These are phyloP conservation scores for Physella acuta DNA, from an alignment of 1,140 invertebrate genomes.

Conservation along the genomic window DNA sequence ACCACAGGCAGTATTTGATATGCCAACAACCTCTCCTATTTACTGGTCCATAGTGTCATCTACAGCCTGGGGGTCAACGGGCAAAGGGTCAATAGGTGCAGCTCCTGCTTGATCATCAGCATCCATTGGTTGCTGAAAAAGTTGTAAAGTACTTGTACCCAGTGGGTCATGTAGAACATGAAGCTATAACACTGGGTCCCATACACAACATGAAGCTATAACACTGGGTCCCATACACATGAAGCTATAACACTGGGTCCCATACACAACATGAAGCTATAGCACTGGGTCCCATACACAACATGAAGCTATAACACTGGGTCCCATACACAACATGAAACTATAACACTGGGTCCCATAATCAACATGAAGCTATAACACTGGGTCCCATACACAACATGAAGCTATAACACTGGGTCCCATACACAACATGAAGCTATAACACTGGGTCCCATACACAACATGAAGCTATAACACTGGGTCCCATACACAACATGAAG, in stretches of 20 bases:
- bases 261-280: not conserved
- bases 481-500: not conserved
- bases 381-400: not conserved
- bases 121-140: constrained; percentile 11
- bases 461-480: not conserved
- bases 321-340: not conserved
- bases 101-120: constrained; percentile 8
- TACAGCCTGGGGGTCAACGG: constrained; percentile 7
- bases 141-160: not conserved
- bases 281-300: not conserved
- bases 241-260: not conserved
- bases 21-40: too few species aligned
- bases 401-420: not conserved
- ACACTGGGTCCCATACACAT: not conserved
- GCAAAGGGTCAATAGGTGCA: constrained; percentile 7
- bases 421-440: not conserved
- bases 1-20: too few species aligned
- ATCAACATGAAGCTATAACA: not conserved
- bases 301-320: not conserved
- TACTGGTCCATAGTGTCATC: constrained; percentile 21
- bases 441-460: not conserved
- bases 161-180: too few species aligned
- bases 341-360: not conserved
- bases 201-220: not conserved
- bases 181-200: not conserved